phyloP scores from a whole-genome alignment of 2,797 vertebrate genomes.

The Potorous gilbertii region DNA sequence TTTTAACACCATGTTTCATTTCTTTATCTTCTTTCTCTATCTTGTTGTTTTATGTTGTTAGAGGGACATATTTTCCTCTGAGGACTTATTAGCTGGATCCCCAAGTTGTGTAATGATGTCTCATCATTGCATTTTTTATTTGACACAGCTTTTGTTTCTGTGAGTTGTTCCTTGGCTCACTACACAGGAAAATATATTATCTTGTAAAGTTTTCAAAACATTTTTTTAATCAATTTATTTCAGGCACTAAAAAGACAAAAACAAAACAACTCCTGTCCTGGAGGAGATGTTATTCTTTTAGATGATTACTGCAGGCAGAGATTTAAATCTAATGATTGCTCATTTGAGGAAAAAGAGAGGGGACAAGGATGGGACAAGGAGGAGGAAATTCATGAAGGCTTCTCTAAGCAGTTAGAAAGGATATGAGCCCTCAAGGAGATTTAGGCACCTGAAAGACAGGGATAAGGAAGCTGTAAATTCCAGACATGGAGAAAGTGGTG shows the following conservation, averaged over 20 bases:
- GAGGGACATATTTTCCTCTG: not conserved
- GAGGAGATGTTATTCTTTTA: not conserved
- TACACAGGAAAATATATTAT: not conserved
- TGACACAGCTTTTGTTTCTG: not conserved
- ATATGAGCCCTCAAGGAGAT: not conserved
- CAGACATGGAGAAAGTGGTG: not conserved
- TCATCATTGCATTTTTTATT: not conserved
- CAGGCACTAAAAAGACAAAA: not conserved
- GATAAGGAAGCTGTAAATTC: not conserved
- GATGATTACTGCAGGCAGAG: not conserved
- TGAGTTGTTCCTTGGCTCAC: not conserved
- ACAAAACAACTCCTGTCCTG: not conserved
- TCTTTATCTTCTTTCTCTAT: not conserved
- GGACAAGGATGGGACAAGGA: not conserved
- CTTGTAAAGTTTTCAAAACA: not conserved
- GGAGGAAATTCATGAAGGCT: not conserved
- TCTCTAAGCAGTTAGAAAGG: not conserved
- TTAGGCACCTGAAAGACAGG: not conserved
- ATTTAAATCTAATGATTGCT: not conserved
- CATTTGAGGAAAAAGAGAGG: not conserved
- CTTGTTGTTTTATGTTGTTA: not conserved
- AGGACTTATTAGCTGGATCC: not conserved
- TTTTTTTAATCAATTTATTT: not conserved
- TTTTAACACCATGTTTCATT: not conserved
- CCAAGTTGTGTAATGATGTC: not conserved